Evolutionary conservation across 1,140 invertebrate genomes (phyloP).

Genomic region (Tetramorium alpestre): DNA sequence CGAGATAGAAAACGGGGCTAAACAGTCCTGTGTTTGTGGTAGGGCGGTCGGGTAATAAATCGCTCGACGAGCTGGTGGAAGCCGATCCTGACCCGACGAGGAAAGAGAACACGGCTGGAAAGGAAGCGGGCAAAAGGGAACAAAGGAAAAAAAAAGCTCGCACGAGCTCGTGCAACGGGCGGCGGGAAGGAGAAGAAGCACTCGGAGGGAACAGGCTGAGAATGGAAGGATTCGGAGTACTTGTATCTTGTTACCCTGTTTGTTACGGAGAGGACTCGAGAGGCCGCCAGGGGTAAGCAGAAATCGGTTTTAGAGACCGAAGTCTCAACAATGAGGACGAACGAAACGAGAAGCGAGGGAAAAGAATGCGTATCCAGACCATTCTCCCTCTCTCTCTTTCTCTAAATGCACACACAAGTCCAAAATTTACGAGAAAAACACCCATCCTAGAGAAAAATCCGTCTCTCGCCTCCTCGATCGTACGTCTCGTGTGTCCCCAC

Average conservation of each 20-base stretch:
- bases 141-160: constrained; percentile 27
- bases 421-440: constrained; percentile 52
- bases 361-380: constrained; percentile 34
- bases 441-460: background rate
- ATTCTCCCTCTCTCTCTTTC: background rate
- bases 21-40: constrained; percentile 69
- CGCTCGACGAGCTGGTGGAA: constrained; percentile 66
- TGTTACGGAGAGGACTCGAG: constrained; percentile 63
- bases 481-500: background rate
- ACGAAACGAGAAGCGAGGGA: background rate
- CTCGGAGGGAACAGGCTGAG: constrained; percentile 25
- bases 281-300: constrained; percentile 31
- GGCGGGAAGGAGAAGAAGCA: background rate
- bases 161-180: constrained; percentile 30
- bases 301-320: constrained; percentile 65
- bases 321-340: constrained; percentile 74
- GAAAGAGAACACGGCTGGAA: constrained; percentile 17
- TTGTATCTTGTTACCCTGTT: constrained; percentile 78
- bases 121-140: constrained; percentile 16
- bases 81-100: constrained; percentile 66
- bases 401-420: no score
- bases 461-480: background rate
- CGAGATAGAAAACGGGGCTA: constrained; percentile 72
- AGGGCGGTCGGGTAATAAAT: constrained; percentile 75
- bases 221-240: constrained; percentile 65